Base-by-base conservation (phyloP, 1,140 invertebrate genomes). In the Arctopsyche grandis region DNA sequence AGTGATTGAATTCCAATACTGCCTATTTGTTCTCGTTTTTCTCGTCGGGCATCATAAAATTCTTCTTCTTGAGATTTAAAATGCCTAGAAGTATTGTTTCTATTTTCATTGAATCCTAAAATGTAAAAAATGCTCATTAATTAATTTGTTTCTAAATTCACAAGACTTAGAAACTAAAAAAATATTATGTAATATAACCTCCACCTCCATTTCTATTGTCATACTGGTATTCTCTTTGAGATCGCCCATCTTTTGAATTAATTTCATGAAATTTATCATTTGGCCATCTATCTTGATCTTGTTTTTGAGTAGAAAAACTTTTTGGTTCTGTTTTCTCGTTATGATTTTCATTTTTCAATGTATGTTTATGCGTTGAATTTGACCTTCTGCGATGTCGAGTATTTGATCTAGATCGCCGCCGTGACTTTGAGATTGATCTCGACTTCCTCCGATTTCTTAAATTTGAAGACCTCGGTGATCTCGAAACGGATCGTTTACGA, bases 21-120 rank as follows among this genome's bases (percentile, higher is more conserved):
- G 52, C 93, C 93, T 58, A 95, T 93, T 81, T 90, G 88, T 79
- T 95, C 94, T 66, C 94, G 86, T 79, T 94, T 91, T 83, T 91
- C 89, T 81, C 93, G 86, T 79, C 94, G 85, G 0, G 90, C 89
- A 83, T 92, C 92, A 82, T 93, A 86, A 60, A 91, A 90, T 74
- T 90, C 90, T 83, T 91, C 90, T 76, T 91, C 90, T 79, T 91
- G 87, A 9, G 86, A 85, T 79, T 87, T 87, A 73, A 86, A 86
- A 7, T 85, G 84, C 24, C 84, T 83, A 43, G 83, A 83, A 0
- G 78, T 75, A 1, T 83, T 83, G 29, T 46, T 26, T 16, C 43
- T 74, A 63, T 29, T 26, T 63, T 75, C 78, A 48, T 80, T 77
- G 9, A 26, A 85, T 69, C 58, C 85, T 85, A 85, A 26, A 21